Percentiles rank a stretch among this genome's conserved stretches.
phyloP scores from a whole-genome alignment of 2,797 vertebrate species.

The Anas georgica region DNA sequence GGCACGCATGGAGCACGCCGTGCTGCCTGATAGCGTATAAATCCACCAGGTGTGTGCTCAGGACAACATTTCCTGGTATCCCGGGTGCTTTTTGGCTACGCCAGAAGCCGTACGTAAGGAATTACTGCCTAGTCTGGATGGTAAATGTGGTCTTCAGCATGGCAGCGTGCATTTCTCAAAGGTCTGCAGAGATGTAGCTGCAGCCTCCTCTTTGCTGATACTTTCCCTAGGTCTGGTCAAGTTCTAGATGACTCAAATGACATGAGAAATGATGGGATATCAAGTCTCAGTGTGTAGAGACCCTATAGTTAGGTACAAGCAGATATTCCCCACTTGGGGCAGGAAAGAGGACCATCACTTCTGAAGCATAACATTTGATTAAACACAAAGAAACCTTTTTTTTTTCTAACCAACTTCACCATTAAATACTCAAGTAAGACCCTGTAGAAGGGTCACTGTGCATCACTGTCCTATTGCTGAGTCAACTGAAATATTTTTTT shows the following conservation, averaged over 20 bases:
- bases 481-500: neutral
- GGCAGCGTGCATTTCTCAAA: neutral
- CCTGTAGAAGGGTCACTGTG: neutral
- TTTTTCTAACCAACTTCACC: neutral
- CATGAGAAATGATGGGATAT: neutral
- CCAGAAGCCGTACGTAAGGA: neutral
- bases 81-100: neutral
- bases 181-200: neutral
- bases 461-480: neutral
- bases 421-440: neutral
- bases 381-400: neutral
- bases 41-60: neutral
- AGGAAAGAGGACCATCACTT: neutral
- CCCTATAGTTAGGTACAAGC: neutral
- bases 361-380: neutral
- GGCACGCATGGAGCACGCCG: neutral
- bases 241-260: neutral
- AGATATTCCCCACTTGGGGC: neutral
- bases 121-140: neutral
- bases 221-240: neutral
- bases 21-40: neutral
- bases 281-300: neutral
- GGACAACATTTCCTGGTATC: rapidly evolving
- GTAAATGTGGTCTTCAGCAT: neutral
- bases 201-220: neutral